Base-by-base conservation (phyloP, 2,113 vertebrate genomes). In the Dendrocopos noguchii region DNA sequence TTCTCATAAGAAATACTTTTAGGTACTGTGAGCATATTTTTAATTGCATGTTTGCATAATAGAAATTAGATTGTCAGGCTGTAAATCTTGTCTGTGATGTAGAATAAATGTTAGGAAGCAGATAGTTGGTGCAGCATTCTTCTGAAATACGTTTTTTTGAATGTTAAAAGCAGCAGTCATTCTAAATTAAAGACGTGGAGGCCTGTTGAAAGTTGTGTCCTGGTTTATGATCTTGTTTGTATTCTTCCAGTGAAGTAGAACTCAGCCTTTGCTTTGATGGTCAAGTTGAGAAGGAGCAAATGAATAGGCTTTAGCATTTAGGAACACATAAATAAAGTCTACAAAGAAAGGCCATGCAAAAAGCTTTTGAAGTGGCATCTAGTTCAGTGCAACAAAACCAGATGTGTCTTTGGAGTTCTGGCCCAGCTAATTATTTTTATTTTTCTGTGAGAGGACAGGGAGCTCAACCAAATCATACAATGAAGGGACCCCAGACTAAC, bases 351-450 rank as follows among this genome's bases (percentile, higher is more conserved):
- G 68, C 20, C 68, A 67, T 22, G 24, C 65, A 57, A 36, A 76
- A 75, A 46, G 65, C 93, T 95, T 95, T 95, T 96, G 94, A 96
- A 94, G 96, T 95, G 90, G 94, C 34, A 29, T 91, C 76, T 57
- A 93, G 67, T 79, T 80, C 55, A 89, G 87, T 80, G 79, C 36
- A 76, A 53, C 82, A 75, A 96, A 91, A 91, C 19, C 94, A 96
- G 84, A 95, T 96, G 87, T 71, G 44, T 71, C 61, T 83, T 68
- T 13, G 22, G 19, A 80, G 39, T 59, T 68, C 87, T 90, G 72
- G 18, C 36, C 50, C 25, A 53, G 72, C 15, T 61, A 5, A 9
- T 44, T 53, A 19, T 21, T 7, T 53, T 10, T 64, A 46, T 64
- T 82, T 42, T 52, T 18, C 50, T 52, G 50, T 52, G 24, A 77